Percentiles rank a stretch among this genome's conserved stretches.
These are phyloP conservation scores for Diorhabda sublineata DNA, from an alignment of 1,140 invertebrate genomes.

Conservation along the genomic window DNA sequence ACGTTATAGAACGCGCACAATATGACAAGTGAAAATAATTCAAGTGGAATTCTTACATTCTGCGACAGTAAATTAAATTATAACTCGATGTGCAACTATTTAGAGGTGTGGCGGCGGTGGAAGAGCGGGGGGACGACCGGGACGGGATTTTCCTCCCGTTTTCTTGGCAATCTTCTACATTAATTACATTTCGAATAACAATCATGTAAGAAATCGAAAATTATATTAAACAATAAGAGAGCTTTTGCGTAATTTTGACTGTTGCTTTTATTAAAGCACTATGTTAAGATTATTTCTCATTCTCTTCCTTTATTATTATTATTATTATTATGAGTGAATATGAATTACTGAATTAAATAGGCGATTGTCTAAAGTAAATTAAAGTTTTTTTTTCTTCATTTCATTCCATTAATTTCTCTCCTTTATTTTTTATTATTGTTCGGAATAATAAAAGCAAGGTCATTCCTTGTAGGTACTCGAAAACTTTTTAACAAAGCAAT, in stretches of 20 bases:
- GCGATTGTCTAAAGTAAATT: too few relatives aligned
- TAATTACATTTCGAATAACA: conserved; percentile 16
- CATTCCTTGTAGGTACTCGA: too few relatives aligned
- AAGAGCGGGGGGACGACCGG: background rate
- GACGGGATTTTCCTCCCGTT: conserved; percentile 13
- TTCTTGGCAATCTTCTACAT: conserved; percentile 11
- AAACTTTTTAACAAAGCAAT: too few relatives aligned
- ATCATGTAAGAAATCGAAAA: conserved; percentile 11
- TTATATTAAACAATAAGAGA: background rate
- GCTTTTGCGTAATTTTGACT: background rate
- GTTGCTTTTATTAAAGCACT: background rate
- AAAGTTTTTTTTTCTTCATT: too few relatives aligned
- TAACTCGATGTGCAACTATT: conserved; percentile 24
- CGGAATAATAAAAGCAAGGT: too few relatives aligned
- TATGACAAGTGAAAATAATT: conserved; percentile 37
- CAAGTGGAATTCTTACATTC: conserved; percentile 36
- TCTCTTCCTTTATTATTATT: too few relatives aligned
- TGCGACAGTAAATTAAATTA: conserved; percentile 33
- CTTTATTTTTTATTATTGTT: too few relatives aligned
- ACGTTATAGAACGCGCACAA: conserved; percentile 23
- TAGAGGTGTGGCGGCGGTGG: background rate
- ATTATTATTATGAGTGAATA: too few relatives aligned
- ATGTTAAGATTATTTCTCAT: too few relatives aligned
- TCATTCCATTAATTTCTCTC: too few relatives aligned
- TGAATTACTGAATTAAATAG: too few relatives aligned